A percentile compares a stretch with the other conserved stretches of the same genome.
phyloP scores from a whole-genome alignment of 2,797 vertebrate genomes.

The Bryconaethiops microstoma region DNA sequence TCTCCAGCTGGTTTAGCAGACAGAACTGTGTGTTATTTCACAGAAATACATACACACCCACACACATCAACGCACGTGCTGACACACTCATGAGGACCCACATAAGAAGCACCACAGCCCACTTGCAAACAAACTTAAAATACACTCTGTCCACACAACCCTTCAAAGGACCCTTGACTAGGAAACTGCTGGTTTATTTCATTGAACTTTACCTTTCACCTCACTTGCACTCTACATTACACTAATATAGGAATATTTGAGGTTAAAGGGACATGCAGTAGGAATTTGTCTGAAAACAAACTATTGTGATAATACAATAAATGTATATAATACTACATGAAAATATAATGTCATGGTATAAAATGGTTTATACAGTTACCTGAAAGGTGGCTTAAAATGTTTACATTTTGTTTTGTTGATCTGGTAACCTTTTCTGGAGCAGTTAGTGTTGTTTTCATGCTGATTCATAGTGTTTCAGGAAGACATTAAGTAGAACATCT shows the following conservation, averaged over 20 bases:
- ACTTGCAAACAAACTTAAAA: constrained; percentile 13
- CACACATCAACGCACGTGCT: background rate
- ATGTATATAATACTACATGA: too few relatives aligned
- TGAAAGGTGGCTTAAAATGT: too few relatives aligned
- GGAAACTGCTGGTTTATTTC: background rate
- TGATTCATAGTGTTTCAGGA: background rate
- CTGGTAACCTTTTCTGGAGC: too few relatives aligned
- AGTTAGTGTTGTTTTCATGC: background rate
- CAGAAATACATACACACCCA: constrained; percentile 21
- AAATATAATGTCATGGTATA: too few relatives aligned
- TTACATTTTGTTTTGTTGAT: too few relatives aligned
- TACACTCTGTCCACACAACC: background rate
- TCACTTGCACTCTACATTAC: constrained; percentile 15
- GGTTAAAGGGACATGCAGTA: background rate
- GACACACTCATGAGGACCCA: constrained; percentile 15
- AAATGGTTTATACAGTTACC: too few relatives aligned
- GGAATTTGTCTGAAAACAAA: background rate
- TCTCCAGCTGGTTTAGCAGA: constrained; percentile 31
- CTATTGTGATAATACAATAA: too few relatives aligned
- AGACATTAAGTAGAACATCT: too few relatives aligned
- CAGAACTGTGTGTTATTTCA: constrained; percentile 42
- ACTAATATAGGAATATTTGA: constrained; percentile 34
- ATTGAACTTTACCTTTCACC: constrained; percentile 18
- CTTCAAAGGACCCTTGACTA: too few relatives aligned
- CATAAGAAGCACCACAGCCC: constrained; percentile 12